Base-by-base conservation (phyloP, 2,888 invertebrate species). In the Melipona bicolor region DNA sequence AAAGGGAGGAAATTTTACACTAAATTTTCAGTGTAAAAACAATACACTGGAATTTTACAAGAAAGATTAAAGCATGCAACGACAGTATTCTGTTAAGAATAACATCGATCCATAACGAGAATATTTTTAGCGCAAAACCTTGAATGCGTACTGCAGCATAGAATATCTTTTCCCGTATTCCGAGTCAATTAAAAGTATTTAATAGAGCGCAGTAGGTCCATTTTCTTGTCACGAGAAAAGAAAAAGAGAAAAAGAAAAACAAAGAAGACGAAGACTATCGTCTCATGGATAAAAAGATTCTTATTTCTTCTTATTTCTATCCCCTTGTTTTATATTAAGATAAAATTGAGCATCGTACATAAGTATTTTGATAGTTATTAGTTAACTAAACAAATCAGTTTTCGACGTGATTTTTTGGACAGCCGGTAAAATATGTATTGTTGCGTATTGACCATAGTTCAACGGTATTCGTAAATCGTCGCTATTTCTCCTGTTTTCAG, bases 341-440 rank as follows among this genome's bases (percentile, higher is more conserved):
- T 59, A 27, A 24, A 61, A 32, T 50, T 61, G 24, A 67, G 43
- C 15, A 32, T 72, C 56, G 59, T 67, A 49, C 56, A 59, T n/a
- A 24, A 50, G 24, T 67, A 56, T 32, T 68, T 54, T 27, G 15
- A 36, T 32, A 56, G 36, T 5, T 49, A n/a, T 24, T 43, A 49
- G 64, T 91, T 91, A 93, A 81, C 88, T 90, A 68, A 93, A 94
- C 4, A 94, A 87, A 84, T 93, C 94, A 67, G 93, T 91, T 73
- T 90, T 93, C 3, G 94, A 94, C 4, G 93, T 94, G 19, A 94
- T 94, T 73, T 94, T 94, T 83, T 93, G 94, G 6, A 94, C 91
- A 0, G 93, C 91, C 4, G 94, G 94, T n/a, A 94, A 81, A 83
- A 94, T 94, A 74, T 91, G 91, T 56, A 94, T 94, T 2, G 94